Evolutionary conservation across 1,140 invertebrate genomes (phyloP).

Genomic region (Melipona quadrifasciata): DNA sequence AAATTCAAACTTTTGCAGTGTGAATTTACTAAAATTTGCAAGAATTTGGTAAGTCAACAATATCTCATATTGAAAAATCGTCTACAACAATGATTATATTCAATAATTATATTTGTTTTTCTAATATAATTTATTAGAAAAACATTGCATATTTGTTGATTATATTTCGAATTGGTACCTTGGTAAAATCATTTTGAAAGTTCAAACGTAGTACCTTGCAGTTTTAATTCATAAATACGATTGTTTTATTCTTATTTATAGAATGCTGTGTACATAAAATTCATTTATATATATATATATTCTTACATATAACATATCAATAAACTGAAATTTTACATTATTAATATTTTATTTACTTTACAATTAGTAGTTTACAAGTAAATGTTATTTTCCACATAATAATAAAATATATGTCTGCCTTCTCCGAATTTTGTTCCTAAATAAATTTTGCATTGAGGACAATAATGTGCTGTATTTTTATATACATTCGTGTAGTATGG

Average conservation of each 20-base stretch:
- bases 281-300: not conserved
- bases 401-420: not conserved
- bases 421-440: slow-evolving; percentile 36
- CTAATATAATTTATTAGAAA: not conserved
- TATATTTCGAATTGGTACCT: not conserved
- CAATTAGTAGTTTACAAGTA: not conserved
- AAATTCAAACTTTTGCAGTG: no score
- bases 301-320: not conserved
- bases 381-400: not conserved
- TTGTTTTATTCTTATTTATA: not conserved
- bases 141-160: not conserved
- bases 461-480: slow-evolving; percentile 38
- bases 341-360: not conserved
- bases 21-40: no score
- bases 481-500: slow-evolving; percentile 20
- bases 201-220: not conserved
- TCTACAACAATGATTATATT: no score
- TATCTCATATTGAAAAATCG: no score
- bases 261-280: not conserved
- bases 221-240: not conserved
- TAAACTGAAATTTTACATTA: not conserved
- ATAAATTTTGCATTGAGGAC: slow-evolving; percentile 42
- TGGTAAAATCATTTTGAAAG: not conserved
- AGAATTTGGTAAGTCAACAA: no score
- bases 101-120: no score